Percentiles rank a stretch among this genome's conserved stretches.
phyloP scores from a whole-genome alignment of 2,888 invertebrate species.

The Cerastoderma edule region DNA sequence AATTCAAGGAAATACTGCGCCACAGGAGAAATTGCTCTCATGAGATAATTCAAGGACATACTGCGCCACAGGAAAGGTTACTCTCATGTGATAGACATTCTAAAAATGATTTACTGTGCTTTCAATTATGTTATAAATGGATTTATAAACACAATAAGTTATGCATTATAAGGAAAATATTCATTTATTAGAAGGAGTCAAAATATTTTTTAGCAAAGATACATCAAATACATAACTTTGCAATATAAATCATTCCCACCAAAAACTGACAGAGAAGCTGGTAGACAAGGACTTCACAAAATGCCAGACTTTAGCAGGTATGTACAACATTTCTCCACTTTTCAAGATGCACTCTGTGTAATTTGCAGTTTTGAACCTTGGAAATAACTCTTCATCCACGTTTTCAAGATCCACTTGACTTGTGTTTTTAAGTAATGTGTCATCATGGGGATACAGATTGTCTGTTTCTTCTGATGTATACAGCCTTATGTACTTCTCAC shows the following conservation, averaged over 20 bases:
- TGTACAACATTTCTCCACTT: slow-evolving; percentile 95
- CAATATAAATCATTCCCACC: slow-evolving; percentile 88
- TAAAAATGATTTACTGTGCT: no score
- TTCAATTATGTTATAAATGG: no score
- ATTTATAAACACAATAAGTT: no score
- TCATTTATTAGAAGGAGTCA: no score
- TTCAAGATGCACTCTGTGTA: slow-evolving; percentile 89
- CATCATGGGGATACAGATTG: slow-evolving; percentile 91
- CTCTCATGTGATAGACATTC: no score
- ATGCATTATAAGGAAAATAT: no score
- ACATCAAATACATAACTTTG: not conserved
- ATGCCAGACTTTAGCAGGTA: slow-evolving; percentile 99
- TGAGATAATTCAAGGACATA: no score
- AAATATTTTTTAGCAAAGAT: not conserved
- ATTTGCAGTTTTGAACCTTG: slow-evolving; percentile 86
- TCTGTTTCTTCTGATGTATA: slow-evolving; percentile 90
- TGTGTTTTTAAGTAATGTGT: slow-evolving; percentile 92
- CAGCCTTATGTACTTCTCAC: slow-evolving; percentile 94
- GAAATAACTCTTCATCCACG: slow-evolving; percentile 90
- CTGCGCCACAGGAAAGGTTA: no score
- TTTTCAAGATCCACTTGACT: slow-evolving; percentile 94
- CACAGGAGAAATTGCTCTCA: no score
- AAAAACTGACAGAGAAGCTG: slow-evolving; percentile 98
- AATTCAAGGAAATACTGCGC: no score
- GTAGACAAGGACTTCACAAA: slow-evolving; percentile 94